phyloP scores from a whole-genome alignment of 2,888 invertebrate genomes.

The Steinernema scapterisci region DNA sequence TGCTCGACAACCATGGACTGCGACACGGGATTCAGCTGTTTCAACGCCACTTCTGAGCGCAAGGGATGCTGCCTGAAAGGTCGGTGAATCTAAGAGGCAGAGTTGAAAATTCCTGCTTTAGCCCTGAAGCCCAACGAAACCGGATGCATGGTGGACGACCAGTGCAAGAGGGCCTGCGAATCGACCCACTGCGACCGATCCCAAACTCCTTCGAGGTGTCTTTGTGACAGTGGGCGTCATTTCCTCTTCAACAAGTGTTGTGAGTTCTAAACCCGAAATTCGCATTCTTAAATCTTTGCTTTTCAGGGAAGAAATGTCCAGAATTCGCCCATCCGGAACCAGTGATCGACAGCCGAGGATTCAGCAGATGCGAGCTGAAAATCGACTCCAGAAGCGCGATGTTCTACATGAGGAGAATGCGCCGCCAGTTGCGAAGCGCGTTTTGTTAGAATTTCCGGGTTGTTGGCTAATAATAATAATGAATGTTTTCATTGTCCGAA shows the following conservation, averaged over 20 bases:
- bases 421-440: conserved; percentile 51
- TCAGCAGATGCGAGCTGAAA: conserved; percentile 53
- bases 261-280: conserved; percentile 43
- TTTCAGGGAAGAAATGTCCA: conserved; percentile 59
- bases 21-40: conserved; percentile 54
- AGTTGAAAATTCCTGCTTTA: conserved; percentile 39
- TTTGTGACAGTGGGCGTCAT: conserved; percentile 59
- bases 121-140: conserved; percentile 64
- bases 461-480: neutral
- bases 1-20: conserved; percentile 60
- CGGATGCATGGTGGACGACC: conserved; percentile 62
- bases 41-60: conserved; percentile 49
- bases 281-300: neutral
- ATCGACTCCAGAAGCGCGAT: conserved; percentile 46
- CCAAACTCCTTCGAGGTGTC: conserved; percentile 49
- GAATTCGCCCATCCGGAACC: conserved; percentile 55
- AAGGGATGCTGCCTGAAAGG: conserved; percentile 57
- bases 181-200: conserved; percentile 58
- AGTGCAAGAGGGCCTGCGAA: conserved; percentile 62
- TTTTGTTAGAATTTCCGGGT: conserved; percentile 50
- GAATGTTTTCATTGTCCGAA: neutral
- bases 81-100: conserved; percentile 14
- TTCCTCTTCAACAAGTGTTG: conserved; percentile 66
- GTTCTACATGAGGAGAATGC: conserved; percentile 50
- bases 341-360: conserved; percentile 51